Evolutionary conservation across 2,113 vertebrate species (phyloP), one percentile per base, ranked within the genome.

Genomic region (Neomonachus schauinslandi): DNA sequence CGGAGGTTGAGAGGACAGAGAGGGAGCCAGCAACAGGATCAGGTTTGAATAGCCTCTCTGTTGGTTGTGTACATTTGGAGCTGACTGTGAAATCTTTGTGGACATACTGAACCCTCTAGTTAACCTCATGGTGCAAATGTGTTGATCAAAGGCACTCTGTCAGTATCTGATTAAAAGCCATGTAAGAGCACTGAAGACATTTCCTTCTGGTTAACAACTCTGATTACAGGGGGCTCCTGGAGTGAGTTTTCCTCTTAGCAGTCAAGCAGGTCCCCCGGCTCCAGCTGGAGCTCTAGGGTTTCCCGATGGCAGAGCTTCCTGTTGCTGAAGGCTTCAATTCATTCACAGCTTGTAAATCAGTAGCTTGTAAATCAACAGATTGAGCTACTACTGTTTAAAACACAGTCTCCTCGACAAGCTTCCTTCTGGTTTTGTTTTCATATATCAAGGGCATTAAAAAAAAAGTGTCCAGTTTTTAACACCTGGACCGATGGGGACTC

Each of bases 341-440:
- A 99, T 99, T 99, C 99, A 96, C 99, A 99, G 99, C 98, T 99
- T 99, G 98, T 99, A 99, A 99, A 99, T 99, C 99, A 99, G 98
- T 97, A 98, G 97, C 99, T 98, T 99, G 98, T 99, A 99, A 99
- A 99, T 99, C 99, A 99, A 59, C 91, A 98, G 98, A 98, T 98
- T 97, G 98, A 99, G 98, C 98, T 97, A 99, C 98, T 98, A 99
- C 98, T 99, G 98, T 99, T 99, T 98, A 98, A 93, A 98, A 98
- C 97, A 97, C 98, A 98, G 95, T 98, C 98, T 99, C 98, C 98
- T 99, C 98, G 96, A 97, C 98, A 98, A 98, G 98, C 98, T 98
- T 98, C 97, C 98, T 98, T 98, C 96, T 98, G 98, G 97, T 98
- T 98, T 96, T 98, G 98, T 98, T 98, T 98, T 98, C 95, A 96